phyloP scores from a whole-genome alignment of 2,797 vertebrate species.

The Pangasius krempfi region DNA sequence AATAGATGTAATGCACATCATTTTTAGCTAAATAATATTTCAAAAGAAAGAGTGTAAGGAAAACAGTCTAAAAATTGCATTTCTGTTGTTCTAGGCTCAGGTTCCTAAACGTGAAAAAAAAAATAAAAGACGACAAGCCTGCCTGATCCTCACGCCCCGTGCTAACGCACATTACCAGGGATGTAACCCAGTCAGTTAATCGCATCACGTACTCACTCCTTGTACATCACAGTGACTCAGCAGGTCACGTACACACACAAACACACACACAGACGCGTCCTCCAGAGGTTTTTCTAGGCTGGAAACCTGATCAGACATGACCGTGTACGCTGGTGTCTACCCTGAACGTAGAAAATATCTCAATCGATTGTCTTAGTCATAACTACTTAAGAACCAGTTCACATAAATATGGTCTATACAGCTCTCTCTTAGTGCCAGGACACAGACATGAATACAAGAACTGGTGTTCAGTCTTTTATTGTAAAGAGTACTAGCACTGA shows the following conservation, averaged over 20 bases:
- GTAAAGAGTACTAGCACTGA: not conserved
- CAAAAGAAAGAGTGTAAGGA: not conserved
- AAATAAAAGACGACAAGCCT: too few relatives aligned
- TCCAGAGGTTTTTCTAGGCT: not conserved
- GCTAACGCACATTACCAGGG: not conserved
- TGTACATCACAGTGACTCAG: constrained; percentile 35
- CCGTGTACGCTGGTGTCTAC: not conserved
- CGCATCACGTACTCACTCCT: too few relatives aligned
- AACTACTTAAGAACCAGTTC: not conserved
- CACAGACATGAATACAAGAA: not conserved
- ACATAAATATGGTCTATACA: not conserved
- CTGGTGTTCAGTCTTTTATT: not conserved
- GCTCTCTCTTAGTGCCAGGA: not conserved
- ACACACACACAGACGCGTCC: not conserved
- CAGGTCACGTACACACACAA: not conserved
- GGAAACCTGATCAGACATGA: not conserved
- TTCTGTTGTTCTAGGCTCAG: not conserved
- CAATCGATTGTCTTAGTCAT: not conserved
- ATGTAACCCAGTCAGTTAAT: not conserved
- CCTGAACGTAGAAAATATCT: not conserved
- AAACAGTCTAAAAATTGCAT: not conserved
- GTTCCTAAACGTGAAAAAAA: not conserved
- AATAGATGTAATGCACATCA: too few relatives aligned
- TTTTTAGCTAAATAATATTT: not conserved
- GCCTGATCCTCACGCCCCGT: not conserved